Evolutionary conservation across 2,113 vertebrate species (phyloP).

Genomic region (Semicossyphus pulcher): DNA sequence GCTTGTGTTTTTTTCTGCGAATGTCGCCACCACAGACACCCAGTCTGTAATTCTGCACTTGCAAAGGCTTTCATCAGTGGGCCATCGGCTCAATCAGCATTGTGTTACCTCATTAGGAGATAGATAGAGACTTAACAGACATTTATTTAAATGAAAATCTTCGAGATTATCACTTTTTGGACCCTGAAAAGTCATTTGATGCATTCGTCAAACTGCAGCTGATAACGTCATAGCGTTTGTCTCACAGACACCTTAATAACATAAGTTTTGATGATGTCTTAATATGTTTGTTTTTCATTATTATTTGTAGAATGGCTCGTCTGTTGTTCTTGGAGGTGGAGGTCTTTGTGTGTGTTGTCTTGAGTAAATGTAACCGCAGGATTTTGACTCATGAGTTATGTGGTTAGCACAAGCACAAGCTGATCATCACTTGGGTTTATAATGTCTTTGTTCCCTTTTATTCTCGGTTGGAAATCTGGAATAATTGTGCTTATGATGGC

Average conservation of each 20-base stretch:
- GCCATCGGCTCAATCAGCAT: no score
- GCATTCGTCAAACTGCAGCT: neutral
- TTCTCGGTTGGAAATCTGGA: conserved; percentile 59
- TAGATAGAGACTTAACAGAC: no score
- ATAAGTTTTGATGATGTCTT: conserved; percentile 22
- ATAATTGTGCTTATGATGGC: conserved; percentile 62
- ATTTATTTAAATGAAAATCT: no score
- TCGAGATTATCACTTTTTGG: no score
- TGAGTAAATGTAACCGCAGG: conserved; percentile 25
- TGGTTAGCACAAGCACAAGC: conserved; percentile 51
- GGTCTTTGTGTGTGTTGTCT: conserved; percentile 12
- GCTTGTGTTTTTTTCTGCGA: no score
- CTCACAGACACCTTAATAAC: conserved; percentile 39
- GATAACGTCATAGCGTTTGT: neutral
- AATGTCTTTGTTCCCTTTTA: conserved; percentile 30
- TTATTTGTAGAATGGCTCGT: conserved; percentile 5
- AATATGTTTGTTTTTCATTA: conserved; percentile 3
- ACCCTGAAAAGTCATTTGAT: conserved; percentile 17
- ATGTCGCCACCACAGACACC: no score
- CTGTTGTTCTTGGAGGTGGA: conserved; percentile 14
- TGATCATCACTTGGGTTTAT: conserved; percentile 36
- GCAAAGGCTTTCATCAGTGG: no score
- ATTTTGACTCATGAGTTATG: conserved; percentile 10
- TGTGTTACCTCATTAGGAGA: no score
- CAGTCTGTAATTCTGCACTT: no score